phyloP scores from a whole-genome alignment of 2,888 invertebrate species.

The Pseudolycoriella hygida region DNA sequence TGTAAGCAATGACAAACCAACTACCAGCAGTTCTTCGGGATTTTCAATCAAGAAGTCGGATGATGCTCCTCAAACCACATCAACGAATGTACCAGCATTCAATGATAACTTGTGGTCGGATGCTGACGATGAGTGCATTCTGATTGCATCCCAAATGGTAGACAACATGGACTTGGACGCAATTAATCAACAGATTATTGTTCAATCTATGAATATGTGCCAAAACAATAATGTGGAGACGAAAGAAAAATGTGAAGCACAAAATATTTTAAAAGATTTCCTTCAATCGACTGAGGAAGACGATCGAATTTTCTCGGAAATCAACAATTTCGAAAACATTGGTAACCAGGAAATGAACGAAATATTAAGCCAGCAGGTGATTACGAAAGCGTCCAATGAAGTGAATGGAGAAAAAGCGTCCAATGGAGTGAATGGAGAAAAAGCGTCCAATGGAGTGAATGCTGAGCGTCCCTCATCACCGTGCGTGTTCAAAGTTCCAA shows the following conservation, averaged over 20 bases:
- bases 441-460: too few species aligned
- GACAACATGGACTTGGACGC: conserved; percentile 12
- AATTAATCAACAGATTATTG: not conserved
- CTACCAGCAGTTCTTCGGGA: not conserved
- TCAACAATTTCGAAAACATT: not conserved
- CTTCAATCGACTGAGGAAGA: not conserved
- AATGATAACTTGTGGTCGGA: conserved; percentile 19
- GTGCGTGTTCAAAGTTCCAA: too few species aligned
- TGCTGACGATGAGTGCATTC: conserved; percentile 24
- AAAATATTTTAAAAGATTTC: not conserved
- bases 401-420: not conserved
- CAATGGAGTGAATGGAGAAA: too few species aligned
- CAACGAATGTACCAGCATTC: not conserved
- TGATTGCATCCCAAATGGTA: conserved; percentile 23
- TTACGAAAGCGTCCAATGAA: not conserved
- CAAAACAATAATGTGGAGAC: not conserved
- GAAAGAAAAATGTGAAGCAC: not conserved
- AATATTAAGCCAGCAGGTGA: not conserved
- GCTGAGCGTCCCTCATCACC: too few species aligned
- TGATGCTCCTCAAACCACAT: not conserved
- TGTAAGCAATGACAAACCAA: not conserved
- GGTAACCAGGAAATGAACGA: not conserved
- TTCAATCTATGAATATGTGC: not conserved
- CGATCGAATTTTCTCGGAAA: not conserved
- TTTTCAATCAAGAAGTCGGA: not conserved